A percentile compares a stretch with the other conserved stretches of the same genome.
Evolutionary conservation across 2,113 vertebrate genomes (phyloP).

Genomic region (Salvelinus sp.): DNA sequence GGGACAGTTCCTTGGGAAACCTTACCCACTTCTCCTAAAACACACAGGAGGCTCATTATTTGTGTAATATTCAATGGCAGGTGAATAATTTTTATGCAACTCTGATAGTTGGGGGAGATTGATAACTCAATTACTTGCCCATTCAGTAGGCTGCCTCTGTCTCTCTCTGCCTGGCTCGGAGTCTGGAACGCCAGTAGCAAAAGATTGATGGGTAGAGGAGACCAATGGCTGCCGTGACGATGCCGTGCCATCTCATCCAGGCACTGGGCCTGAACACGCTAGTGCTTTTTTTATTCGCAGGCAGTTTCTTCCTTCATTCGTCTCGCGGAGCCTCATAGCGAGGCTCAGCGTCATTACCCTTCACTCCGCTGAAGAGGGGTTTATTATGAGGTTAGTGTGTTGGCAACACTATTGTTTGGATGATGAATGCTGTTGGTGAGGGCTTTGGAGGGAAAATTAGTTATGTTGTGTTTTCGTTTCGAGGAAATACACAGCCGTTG

Average conservation of each 20-base stretch:
- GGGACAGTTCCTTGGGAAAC: slow-evolving; percentile 53
- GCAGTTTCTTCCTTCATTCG: slow-evolving; percentile 56
- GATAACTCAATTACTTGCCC: slow-evolving; percentile 98
- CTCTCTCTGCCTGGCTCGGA: slow-evolving; percentile 75
- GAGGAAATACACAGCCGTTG: slow-evolving; percentile 87
- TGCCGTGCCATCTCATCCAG: slow-evolving; percentile 89
- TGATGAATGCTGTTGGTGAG: slow-evolving; percentile 90
- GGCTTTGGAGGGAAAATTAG: slow-evolving; percentile 83
- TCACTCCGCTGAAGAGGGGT: slow-evolving; percentile 93
- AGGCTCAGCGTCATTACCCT: slow-evolving; percentile 92
- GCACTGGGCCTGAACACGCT: slow-evolving; percentile 91
- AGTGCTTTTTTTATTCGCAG: slow-evolving; percentile 49
- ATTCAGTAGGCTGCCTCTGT: slow-evolving; percentile 83
- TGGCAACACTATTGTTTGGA: slow-evolving; percentile 98
- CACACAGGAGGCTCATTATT: slow-evolving; percentile 92
- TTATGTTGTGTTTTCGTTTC: slow-evolving; percentile 74
- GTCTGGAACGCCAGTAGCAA: slow-evolving; percentile 85
- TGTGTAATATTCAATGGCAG: slow-evolving; percentile 98
- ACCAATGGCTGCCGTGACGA: slow-evolving; percentile 81
- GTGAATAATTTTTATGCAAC: slow-evolving; percentile 99
- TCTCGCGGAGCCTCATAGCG: slow-evolving; percentile 38
- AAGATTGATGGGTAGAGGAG: slow-evolving; percentile 95
- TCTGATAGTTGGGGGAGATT: slow-evolving; percentile 95
- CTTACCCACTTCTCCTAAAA: slow-evolving; percentile 77
- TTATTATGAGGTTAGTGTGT: slow-evolving; percentile 98